Evolutionary conservation across 2,113 vertebrate genomes (phyloP), one percentile per base, ranked within the genome.

Genomic region (Epinephelus fuscoguttatus): DNA sequence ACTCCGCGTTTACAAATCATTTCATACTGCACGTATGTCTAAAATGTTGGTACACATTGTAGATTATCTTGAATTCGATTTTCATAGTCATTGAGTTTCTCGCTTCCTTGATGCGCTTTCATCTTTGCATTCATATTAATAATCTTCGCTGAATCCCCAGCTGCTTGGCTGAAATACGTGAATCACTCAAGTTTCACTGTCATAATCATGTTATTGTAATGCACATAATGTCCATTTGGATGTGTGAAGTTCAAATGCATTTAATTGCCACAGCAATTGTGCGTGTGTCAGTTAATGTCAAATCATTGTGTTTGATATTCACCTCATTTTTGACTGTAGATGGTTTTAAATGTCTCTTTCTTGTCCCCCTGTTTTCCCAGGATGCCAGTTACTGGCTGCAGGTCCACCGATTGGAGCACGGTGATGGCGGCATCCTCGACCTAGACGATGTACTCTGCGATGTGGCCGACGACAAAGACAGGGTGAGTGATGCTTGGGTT

Each of bases 381-480:
- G 98, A 98, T 88, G 95, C 96, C 6, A 95, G 86, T 84, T 99
- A 99, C 85, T 99, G 98, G 98, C 95, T 99, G 89, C 97, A 98
- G 89, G 98, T 99, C 1, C 97, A 98, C 84, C 96, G 97, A 0
- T 60, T 99, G 82, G 98, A 99, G 80, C 98, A 99, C 0, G 95
- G 98, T 0, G 98, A 99, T 55, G 98, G 98, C 23, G 98, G 98
- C 6, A 99, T 99, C 84, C 90, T 99, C 5, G 97, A 99, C 86
- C 94, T 97, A 0, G 98, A 99, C 40, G 98, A 99, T 56, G 97
- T 96, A 47, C 96, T 99, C 14, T 97, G 97, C 78, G 98, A 99
- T 3, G 98, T 99, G 63, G 98, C 96, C 0, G 98, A 99, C 64
- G 98, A 99, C 89, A 99, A 98, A 93, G 98, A 99, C 94, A 89